A percentile compares a stretch with the other conserved stretches of the same genome.
phyloP scores from a whole-genome alignment of 2,888 invertebrate genomes.

The Sinohyriopsis cumingii region DNA sequence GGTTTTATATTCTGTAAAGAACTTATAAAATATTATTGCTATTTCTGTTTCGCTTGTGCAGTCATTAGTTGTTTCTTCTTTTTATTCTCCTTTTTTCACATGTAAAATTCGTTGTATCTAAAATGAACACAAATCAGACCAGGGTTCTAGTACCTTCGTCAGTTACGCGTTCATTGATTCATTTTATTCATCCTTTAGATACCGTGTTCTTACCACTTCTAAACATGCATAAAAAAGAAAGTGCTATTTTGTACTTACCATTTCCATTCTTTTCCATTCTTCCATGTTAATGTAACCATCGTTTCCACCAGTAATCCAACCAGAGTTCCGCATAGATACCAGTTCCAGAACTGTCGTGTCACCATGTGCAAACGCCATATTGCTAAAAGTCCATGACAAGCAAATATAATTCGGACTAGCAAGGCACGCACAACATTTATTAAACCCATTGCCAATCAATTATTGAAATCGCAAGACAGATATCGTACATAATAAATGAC shows the following conservation, averaged over 20 bases:
- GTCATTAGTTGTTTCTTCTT: too few relatives aligned
- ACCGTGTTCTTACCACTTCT: too few relatives aligned
- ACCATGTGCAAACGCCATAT: conserved; percentile 92
- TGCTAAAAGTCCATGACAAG: conserved; percentile 87
- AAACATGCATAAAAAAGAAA: neutral
- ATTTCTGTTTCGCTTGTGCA: too few relatives aligned
- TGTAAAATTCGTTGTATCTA: too few relatives aligned
- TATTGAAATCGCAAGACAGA: neutral
- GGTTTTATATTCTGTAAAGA: too few relatives aligned
- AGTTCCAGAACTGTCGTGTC: conserved; percentile 80
- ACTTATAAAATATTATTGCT: too few relatives aligned
- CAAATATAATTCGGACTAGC: conserved; percentile 71
- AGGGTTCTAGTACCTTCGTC: too few relatives aligned
- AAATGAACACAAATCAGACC: too few relatives aligned
- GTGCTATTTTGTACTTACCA: conserved; percentile 79
- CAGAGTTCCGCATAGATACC: conserved; percentile 90
- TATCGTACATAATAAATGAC: too few relatives aligned
- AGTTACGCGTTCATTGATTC: too few relatives aligned
- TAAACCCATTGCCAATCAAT: conserved; percentile 30
- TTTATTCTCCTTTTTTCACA: too few relatives aligned
- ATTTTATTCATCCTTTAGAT: too few relatives aligned
- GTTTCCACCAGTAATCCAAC: conserved; percentile 89
- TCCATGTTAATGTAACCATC: conserved; percentile 90
- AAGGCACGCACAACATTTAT: conserved; percentile 62
- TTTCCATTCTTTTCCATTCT: conserved; percentile 95